Evolutionary conservation across 2,797 vertebrate species (phyloP).

Genomic region (Notolepis coatsorum): DNA sequence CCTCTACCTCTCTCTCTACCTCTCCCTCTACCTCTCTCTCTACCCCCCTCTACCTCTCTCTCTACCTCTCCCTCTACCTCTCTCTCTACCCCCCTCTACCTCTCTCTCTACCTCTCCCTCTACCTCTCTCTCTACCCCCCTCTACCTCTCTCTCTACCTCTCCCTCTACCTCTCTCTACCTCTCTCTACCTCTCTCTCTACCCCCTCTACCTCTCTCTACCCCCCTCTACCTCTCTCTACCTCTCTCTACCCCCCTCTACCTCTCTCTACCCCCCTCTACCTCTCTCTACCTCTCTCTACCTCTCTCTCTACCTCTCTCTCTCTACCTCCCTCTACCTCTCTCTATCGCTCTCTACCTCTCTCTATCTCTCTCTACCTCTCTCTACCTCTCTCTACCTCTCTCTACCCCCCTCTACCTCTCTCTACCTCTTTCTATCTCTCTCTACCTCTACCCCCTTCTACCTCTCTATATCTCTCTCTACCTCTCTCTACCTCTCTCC

Average conservation of each 20-base stretch:
- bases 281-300: background rate
- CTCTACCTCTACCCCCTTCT: slow-evolving; percentile 24
- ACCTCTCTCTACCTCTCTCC: background rate
- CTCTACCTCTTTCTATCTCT: slow-evolving; percentile 28
- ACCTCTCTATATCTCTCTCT: slow-evolving; percentile 6
- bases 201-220: slow-evolving; percentile 10
- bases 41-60: background rate
- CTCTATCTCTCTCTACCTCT: background rate
- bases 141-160: background rate
- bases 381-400: background rate
- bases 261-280: slow-evolving; percentile 18
- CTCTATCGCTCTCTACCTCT: background rate
- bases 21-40: background rate
- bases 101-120: background rate
- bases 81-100: background rate
- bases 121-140: background rate
- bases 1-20: background rate
- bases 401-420: background rate
- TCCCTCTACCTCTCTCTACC: background rate
- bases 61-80: background rate
- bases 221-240: background rate
- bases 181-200: slow-evolving; percentile 34
- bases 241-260: background rate
- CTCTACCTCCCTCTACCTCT: background rate
- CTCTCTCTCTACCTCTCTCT: background rate